Percentiles rank a stretch among this genome's conserved stretches.
Evolutionary conservation across 2,888 invertebrate species (phyloP).

Genomic region (Digitonthophagus gazella): DNA sequence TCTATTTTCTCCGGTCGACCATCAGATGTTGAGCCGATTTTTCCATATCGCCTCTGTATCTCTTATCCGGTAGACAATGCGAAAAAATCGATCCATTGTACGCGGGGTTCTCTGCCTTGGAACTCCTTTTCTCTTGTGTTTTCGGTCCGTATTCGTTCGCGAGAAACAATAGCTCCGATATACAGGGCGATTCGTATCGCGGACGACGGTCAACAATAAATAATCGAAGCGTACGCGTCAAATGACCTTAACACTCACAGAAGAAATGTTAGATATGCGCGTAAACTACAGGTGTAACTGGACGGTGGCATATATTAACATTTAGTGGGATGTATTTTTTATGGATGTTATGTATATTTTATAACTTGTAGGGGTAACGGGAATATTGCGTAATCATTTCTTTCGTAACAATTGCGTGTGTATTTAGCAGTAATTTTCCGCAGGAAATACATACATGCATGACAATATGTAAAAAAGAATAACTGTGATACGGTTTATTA

Average conservation of each 20-base stretch:
- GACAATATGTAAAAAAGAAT: neutral
- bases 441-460: neutral
- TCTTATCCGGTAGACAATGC: neutral
- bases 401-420: neutral
- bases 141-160: neutral
- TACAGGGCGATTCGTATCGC: neutral
- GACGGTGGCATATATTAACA: neutral
- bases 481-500: neutral
- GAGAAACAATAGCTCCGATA: neutral
- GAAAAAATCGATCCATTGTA: neutral
- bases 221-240: neutral
- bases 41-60: neutral
- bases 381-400: neutral
- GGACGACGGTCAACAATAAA: neutral
- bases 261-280: neutral
- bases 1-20: neutral
- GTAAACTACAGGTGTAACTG: neutral
- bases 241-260: neutral
- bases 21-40: neutral
- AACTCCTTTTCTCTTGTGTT: neutral
- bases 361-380: neutral
- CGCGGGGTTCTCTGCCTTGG: neutral
- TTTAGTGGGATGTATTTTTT: neutral
- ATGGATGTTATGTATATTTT: neutral
- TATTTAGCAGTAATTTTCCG: neutral